Evolutionary conservation across 2,888 invertebrate genomes (phyloP), one percentile per base, ranked within the genome.

Genomic region (Chrysomela aeneicollis): DNA sequence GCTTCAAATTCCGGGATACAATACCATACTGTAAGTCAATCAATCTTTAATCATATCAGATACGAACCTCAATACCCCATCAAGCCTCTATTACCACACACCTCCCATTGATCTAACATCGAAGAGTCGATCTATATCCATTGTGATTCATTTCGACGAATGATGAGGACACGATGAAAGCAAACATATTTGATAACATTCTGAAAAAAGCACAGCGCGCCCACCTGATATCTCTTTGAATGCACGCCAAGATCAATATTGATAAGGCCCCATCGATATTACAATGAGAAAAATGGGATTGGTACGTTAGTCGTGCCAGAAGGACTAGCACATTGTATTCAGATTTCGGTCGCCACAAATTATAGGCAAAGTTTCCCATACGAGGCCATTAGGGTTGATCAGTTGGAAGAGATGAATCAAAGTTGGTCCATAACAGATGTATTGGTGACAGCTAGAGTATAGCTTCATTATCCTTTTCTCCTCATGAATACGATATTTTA

Each of bases 271-370:
- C 46, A 57, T 57, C 57, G 30, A 51, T 51, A 62, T 42, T 55
- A 62, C 61, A 62, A 66, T 62, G 62, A 55, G 55, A 55, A 64
- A 52, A 61, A 61, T 32, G 30, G 32, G 66, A 51, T 50, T 22
- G 50, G 66, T 46, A 10, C 54, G 10, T 17, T 52, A 10, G n/a
- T 18, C 58, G 58, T 66, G 61, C 64, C 66, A 58, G 53, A 60
- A 42, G 15, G 42, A 42, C n/a, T 1, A 42, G 58, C 63, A 63
- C 63, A 69, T 69, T 69, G 69, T 69, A 69, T 69, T 69, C 60
- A 67, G 67, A 69, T 69, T 67, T 65, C 61, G 67, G 61, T 47
- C 46, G 55, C 37, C 30, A 19, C 49, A 66, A 66, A 62, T 66
- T 66, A 59, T 59, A 66, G 62, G 55, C 53, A 57, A 26, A 46